Evolutionary conservation across 2,888 invertebrate species (phyloP).

Genomic region (Disparrhopalites patrizii): DNA sequence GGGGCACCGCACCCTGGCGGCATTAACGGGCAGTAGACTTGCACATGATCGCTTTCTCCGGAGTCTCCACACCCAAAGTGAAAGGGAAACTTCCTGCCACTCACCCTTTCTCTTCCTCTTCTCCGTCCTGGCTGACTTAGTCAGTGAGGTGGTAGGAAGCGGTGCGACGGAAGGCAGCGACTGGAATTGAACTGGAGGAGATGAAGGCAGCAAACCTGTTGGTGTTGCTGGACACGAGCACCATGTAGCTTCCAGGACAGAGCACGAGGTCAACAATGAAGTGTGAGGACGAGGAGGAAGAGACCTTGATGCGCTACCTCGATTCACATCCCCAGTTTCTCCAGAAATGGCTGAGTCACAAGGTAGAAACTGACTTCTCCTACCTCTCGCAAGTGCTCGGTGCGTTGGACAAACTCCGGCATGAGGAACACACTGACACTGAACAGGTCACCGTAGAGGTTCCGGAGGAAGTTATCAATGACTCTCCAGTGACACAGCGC

Average conservation of each 20-base stretch:
- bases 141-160: too few species aligned
- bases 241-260: too few species aligned
- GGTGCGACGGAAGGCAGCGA: too few species aligned
- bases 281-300: constrained; percentile 25
- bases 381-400: not conserved
- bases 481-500: not conserved
- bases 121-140: not conserved
- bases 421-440: not conserved
- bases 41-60: too few species aligned
- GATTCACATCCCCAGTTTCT: constrained; percentile 63
- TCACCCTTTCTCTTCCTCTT: not conserved
- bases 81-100: not conserved
- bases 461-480: not conserved
- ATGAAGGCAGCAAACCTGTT: not conserved
- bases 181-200: not conserved
- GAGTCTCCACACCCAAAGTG: not conserved
- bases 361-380: constrained; percentile 47
- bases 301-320: constrained; percentile 49
- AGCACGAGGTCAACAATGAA: constrained; percentile 2
- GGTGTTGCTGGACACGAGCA: too few species aligned
- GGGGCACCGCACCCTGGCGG: too few species aligned
- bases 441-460: constrained; percentile 13
- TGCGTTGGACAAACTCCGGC: not conserved
- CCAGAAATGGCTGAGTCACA: constrained; percentile 72
- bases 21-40: too few species aligned